Evolutionary conservation across 92 coral and sea anemone species (phyloP), one percentile per base, ranked within the genome.

Genomic region (Virgularia gustaviana): DNA sequence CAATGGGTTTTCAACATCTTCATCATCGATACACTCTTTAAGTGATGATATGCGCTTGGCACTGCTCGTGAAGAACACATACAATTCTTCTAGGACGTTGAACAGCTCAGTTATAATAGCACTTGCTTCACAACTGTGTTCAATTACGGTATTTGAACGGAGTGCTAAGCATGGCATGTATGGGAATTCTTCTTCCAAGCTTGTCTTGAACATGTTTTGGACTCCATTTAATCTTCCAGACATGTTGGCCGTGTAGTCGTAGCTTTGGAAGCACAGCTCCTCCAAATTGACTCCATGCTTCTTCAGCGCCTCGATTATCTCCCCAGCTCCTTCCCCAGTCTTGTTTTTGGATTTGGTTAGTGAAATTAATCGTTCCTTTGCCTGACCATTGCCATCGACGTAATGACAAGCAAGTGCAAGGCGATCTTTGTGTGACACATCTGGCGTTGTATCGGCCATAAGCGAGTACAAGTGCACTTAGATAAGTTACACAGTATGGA

Each of bases 341-440:
- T 63, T 63, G 70, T 38, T 52, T 20, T 63, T 63, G 18, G 70
- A 49, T 63, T 63, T 52, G 13, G 70, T 60, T 19, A 60, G 24
- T 6, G 66, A 30, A 16, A 60, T 2, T 43, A 25, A 60, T 10
- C 44, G 66, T 33, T 63, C 70, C 20, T 34, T 63, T 36, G 70
- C 49, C 47, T 63, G 70, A 36, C 70, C 70, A 6, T 9, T 18
- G 1, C 13, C 1, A 16, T 63, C 70, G 49, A 63, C 70, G 30
- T 63, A 35, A 28, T 34, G 70, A 33, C 70, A 63, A 19, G 70
- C 70, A 63, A 63, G 18, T 2, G 70, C 70, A 32, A 38, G 33
- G 22, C 49, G 70, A 63, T 63, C 70, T 63, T 63, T 63, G 49
- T 63, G 70, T 15, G 70, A 63, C 25, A 63, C 70, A 63, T 63